Evolutionary conservation across 2,888 invertebrate genomes (phyloP), one percentile per base, ranked within the genome.

Genomic region (Drosophila vallismaia): DNA sequence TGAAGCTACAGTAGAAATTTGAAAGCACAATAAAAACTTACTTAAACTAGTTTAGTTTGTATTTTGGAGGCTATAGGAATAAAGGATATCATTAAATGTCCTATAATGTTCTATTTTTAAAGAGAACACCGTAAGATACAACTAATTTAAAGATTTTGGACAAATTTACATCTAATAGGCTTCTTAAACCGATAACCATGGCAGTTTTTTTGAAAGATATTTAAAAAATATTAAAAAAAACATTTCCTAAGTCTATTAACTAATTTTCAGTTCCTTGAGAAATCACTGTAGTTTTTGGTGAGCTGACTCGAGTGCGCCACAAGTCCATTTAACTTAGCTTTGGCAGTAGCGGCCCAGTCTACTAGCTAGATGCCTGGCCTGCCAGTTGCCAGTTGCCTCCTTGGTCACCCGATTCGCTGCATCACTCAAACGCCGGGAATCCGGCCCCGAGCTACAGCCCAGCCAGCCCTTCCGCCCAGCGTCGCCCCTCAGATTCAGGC

Each of bases 281-380:
- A 8, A 0, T 26, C 10, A 29, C 44, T 19, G 51, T 49, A 51
- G 51, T 44, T 45, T 14, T 46, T 53, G 38, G 62, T 50, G 55
- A 45, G 55, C 53, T 56, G 76, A 57, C 75, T 84, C 86, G 88
- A 82, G 84, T 83, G 86, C 84, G 88, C 82, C 82, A 68, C 86
- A 88, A 88, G 82, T 88, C 82, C 88, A 82, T 82, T 82, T 82
- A 82, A 82, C 84, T 82, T 82, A 86, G 77, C 82, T 82, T 82
- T 73, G 87, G 70, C 56, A 78, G 45, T 54, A 66, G 12, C 26
- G 45, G 66, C 36, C 28, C 48, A 51, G 52, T 55, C 56, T 42
- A 42, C 83, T 48, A 14, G 48, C 57, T 55, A 56, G 54, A 45
- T 60, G 59, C 56, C 8, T 50, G 26, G 45, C 46, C 46, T 53